phyloP scores from a whole-genome alignment of 2,888 invertebrate genomes.

The Eumerus sabulonum region DNA sequence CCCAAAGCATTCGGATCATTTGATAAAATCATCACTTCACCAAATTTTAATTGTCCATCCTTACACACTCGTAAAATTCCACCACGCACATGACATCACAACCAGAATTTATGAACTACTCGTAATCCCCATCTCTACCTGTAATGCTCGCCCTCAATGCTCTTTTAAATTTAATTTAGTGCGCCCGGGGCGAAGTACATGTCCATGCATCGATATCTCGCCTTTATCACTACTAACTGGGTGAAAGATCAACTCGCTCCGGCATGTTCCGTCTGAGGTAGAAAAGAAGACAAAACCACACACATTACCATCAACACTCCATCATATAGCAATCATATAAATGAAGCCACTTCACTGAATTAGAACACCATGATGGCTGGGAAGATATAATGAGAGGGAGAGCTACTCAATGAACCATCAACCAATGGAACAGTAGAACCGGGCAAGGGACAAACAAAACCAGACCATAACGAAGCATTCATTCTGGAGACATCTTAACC shows the following conservation, averaged over 20 bases:
- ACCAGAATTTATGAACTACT: slow-evolving; percentile 58
- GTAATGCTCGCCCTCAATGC: slow-evolving; percentile 20
- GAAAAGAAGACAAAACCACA: slow-evolving; percentile 37
- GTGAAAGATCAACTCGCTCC: slow-evolving; percentile 62
- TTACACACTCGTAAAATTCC: slow-evolving; percentile 60
- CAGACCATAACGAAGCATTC: slow-evolving; percentile 31
- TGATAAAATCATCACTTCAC: slow-evolving; percentile 63
- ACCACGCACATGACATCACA: slow-evolving; percentile 65
- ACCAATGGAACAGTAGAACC: no score
- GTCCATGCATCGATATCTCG: slow-evolving; percentile 60
- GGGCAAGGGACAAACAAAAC: no score
- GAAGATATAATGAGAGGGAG: background rate
- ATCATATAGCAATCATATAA: slow-evolving; percentile 63
- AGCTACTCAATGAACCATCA: slow-evolving; percentile 52
- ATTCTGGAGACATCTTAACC: slow-evolving; percentile 63
- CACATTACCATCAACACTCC: slow-evolving; percentile 62
- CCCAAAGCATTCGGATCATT: slow-evolving; percentile 9
- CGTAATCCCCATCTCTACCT: slow-evolving; percentile 33
- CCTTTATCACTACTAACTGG: slow-evolving; percentile 63
- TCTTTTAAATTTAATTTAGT: slow-evolving; percentile 53
- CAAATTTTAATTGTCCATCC: slow-evolving; percentile 62
- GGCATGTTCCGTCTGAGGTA: background rate
- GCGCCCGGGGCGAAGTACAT: slow-evolving; percentile 61
- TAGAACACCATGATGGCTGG: slow-evolving; percentile 59
- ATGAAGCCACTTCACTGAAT: slow-evolving; percentile 67